Base-by-base conservation (phyloP, 2,113 vertebrate species). In the Spheniscus mendiculus region DNA sequence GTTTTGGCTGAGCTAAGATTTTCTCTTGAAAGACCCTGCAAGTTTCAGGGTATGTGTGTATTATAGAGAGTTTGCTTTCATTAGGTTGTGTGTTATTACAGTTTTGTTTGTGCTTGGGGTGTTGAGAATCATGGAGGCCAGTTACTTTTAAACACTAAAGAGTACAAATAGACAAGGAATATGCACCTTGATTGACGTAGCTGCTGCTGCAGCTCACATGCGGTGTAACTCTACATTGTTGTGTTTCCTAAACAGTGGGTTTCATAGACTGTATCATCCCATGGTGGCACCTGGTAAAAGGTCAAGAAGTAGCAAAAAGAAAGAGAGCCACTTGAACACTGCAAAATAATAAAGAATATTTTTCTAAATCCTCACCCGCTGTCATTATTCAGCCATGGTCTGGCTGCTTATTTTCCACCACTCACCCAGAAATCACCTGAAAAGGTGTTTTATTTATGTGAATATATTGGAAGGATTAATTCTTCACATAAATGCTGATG, bases 1-100 rank as follows among this genome's bases (percentile, higher is more conserved):
- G 83, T 87, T 96, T 96, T 96, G 93, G 73, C 93, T 93, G 73
- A 92, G 32, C 62, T 89, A 55, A 84, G 88, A 95, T 85, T 95
- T 95, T 97, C 89, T 95, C 82, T 94, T 96, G 84, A 96, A 96
- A 97, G 94, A 70, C 78, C 53, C 77, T 90, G 62, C 1, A 55
- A 93, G 81, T 95, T 95, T 94, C 87, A 70, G 77, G 45, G 77
- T 91, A 79, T 93, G 42, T 87, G 87, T 91, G 93, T 82, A 66
- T 91, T 92, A 76, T 23, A 69, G 27, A 72, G 69, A 93, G 81
- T 91, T 94, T 95, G 49, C 87, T 91, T 96, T 96, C 87, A 85
- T 93, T 85, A 94, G 85, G 58, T 76, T 91, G 71, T 96, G 91
- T 80, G 30, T 91, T 97, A 93, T 96, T 96, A 87, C 87, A 96